A percentile compares a stretch with the other conserved stretches of the same genome.
Evolutionary conservation across 1,140 invertebrate species (phyloP).

Genomic region (Drosophila leontia): DNA sequence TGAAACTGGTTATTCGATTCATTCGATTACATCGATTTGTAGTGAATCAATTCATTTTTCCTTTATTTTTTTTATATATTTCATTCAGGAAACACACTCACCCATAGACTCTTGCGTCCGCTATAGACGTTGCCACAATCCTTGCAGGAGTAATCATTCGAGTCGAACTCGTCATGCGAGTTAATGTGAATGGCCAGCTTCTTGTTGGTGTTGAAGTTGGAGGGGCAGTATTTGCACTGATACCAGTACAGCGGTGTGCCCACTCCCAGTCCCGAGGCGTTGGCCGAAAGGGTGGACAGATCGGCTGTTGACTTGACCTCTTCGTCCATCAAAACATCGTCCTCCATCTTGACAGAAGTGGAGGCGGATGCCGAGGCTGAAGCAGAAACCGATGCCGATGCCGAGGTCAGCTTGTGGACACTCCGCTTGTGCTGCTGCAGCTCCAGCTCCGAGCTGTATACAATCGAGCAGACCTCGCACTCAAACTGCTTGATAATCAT

Average conservation of each 20-base stretch:
- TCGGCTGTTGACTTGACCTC: constrained; percentile 21
- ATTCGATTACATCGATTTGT: no score
- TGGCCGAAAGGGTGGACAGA: constrained; percentile 2
- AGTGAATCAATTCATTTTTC: no score
- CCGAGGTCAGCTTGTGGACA: constrained; percentile 47
- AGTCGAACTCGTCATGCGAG: constrained; percentile 84
- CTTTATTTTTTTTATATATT: no score
- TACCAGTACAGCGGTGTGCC: constrained; percentile 77
- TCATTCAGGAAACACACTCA: constrained; percentile 21
- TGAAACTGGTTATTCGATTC: not conserved
- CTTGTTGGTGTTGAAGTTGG: constrained; percentile 84
- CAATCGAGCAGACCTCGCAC: constrained; percentile 83
- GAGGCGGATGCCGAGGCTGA: constrained; percentile 12
- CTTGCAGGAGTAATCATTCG: constrained; percentile 84
- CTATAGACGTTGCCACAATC: constrained; percentile 85
- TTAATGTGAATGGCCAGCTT: constrained; percentile 85
- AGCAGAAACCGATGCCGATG: constrained; percentile 22
- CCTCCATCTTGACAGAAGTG: constrained; percentile 29
- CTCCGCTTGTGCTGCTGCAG: constrained; percentile 73
- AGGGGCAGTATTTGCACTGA: constrained; percentile 84
- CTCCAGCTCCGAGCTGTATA: constrained; percentile 76
- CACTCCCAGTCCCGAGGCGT: not conserved
- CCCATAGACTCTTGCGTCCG: constrained; percentile 84
- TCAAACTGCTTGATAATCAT: constrained; percentile 83
- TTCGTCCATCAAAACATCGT: constrained; percentile 1